Percentiles rank a stretch among this genome's conserved stretches.
Evolutionary conservation across 2,797 vertebrate species (phyloP).

Genomic region (Ptychobarbus kaznakovi): DNA sequence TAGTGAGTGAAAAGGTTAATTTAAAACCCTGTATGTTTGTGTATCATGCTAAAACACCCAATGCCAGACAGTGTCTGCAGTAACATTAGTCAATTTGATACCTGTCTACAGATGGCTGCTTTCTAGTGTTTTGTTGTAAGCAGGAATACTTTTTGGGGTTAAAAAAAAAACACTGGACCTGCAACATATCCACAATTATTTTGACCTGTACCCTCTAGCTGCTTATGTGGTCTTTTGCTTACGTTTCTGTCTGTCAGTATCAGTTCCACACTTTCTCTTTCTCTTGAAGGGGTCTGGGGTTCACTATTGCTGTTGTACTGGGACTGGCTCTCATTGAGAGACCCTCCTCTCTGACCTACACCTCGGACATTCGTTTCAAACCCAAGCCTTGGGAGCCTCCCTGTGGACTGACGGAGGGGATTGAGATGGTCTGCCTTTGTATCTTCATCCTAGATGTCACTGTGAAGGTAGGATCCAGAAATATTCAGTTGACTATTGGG

Average conservation of each 20-base stretch:
- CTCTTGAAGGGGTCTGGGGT: constrained; percentile 79
- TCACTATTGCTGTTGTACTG: constrained; percentile 85
- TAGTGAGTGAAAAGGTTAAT: no score
- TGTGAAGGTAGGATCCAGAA: constrained; percentile 82
- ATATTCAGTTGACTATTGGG: neutral
- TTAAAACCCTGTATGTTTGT: neutral
- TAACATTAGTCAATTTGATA: neutral
- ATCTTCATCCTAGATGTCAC: constrained; percentile 82
- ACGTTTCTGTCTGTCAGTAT: neutral
- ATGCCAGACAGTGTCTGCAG: neutral
- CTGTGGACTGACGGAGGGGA: constrained; percentile 86
- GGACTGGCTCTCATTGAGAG: constrained; percentile 89
- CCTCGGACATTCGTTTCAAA: constrained; percentile 85
- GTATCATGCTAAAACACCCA: neutral
- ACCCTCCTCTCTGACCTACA: constrained; percentile 86
- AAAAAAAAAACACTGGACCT: neutral
- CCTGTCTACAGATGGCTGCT: neutral
- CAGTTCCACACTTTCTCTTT: neutral
- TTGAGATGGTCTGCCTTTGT: constrained; percentile 87
- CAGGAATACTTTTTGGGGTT: neutral
- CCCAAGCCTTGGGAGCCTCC: constrained; percentile 81
- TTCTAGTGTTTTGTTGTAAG: neutral
- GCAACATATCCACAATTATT: neutral
- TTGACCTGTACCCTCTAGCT: neutral
- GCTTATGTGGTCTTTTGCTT: neutral